Conservation (phyloP, 2,797 vertebrate genomes). For the Tokudaia tokunoshimensis region DNA sequence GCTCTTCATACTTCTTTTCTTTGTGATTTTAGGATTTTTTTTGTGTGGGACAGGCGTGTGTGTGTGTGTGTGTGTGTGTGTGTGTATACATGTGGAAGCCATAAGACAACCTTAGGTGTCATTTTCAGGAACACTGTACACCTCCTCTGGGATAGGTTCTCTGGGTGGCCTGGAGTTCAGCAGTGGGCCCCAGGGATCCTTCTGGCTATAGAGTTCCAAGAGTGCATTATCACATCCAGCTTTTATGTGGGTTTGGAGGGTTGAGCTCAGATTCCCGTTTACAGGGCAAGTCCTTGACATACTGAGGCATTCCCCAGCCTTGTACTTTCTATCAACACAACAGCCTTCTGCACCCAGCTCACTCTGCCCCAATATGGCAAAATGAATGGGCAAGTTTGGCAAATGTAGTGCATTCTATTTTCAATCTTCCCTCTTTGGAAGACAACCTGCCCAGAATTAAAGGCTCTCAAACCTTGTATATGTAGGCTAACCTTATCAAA, state of each 20-base stretch:
- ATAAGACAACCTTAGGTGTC: not conserved
- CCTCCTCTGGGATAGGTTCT: too few species aligned
- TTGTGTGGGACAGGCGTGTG: rapidly evolving
- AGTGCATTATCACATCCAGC: not conserved
- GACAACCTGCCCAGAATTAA: not conserved
- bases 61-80: not conserved
- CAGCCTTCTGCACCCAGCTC: not conserved
- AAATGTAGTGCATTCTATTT: not conserved
- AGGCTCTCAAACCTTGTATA: not conserved
- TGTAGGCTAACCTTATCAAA: not conserved
- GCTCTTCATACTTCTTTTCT: not conserved
- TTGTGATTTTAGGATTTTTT: not conserved
- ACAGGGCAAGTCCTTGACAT: not conserved
- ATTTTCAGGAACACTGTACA: not conserved
- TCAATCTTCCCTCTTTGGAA: not conserved
- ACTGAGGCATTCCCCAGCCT: not conserved
- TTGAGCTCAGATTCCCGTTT: not conserved
- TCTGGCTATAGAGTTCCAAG: not conserved
- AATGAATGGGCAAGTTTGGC: not conserved
- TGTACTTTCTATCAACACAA: not conserved
- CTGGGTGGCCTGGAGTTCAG: not conserved
- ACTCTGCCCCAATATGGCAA: not conserved
- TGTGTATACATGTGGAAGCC: not conserved
- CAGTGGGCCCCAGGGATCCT: not conserved
- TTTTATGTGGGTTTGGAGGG: not conserved